Evolutionary conservation across 1,140 invertebrate genomes (phyloP).

Genomic region (Drosophila sproati): DNA sequence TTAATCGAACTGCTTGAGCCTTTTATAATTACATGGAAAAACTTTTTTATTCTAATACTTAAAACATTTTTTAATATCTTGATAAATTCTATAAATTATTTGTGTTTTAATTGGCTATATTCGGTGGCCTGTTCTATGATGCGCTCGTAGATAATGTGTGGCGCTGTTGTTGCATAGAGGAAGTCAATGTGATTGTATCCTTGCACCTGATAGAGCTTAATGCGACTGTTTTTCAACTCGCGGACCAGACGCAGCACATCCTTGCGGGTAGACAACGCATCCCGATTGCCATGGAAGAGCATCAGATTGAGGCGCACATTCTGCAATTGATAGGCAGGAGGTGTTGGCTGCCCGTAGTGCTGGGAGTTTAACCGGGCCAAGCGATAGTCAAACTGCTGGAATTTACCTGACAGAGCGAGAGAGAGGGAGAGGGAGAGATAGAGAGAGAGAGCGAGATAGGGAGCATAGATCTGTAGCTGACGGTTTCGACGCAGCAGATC

Average conservation of each 20-base stretch:
- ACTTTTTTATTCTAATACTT: not conserved
- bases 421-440: constrained; percentile 12
- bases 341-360: constrained; percentile 58
- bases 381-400: constrained; percentile 71
- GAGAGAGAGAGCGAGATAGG: constrained; percentile 1
- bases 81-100: not conserved
- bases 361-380: constrained; percentile 51
- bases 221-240: constrained; percentile 55
- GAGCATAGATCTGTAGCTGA: constrained; percentile 3
- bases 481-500: not conserved
- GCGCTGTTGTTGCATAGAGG: constrained; percentile 63
- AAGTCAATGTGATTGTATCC: constrained; percentile 80
- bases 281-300: constrained; percentile 68
- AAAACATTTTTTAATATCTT: not conserved
- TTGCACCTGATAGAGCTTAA: constrained; percentile 56
- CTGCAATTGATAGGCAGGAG: constrained; percentile 62
- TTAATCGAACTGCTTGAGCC: no score
- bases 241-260: constrained; percentile 56
- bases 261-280: constrained; percentile 54
- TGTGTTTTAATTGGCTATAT: not conserved
- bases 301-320: constrained; percentile 70
- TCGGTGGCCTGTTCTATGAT: constrained; percentile 58
- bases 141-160: constrained; percentile 61
- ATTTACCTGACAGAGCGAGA: constrained; percentile 57
- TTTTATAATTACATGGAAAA: no score